A percentile compares a stretch with the other conserved stretches of the same genome.
These are phyloP conservation scores for Gyrodactylus bullatarudis DNA, from an alignment of 1,140 invertebrate species.

Conservation along the genomic window DNA sequence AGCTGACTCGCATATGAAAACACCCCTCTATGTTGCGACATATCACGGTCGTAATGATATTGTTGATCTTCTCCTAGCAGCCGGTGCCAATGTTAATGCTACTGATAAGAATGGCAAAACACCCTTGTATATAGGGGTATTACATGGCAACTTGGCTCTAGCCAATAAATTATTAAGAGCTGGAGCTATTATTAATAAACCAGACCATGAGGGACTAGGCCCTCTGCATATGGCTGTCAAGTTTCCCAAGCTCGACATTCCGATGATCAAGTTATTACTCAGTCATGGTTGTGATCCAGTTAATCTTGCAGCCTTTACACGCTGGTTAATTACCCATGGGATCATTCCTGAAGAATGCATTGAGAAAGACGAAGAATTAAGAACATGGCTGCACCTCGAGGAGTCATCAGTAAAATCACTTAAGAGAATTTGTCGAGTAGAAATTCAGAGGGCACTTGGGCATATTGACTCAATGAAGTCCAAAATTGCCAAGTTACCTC, in stretches of 20 bases:
- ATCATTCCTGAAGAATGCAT: constrained; percentile 9
- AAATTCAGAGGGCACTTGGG: constrained; percentile 7
- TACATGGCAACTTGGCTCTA: constrained; percentile 16
- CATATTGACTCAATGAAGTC: constrained; percentile 6
- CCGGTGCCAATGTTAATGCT: constrained; percentile 13
- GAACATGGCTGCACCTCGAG: constrained; percentile 7
- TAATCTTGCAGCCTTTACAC: constrained; percentile 7
- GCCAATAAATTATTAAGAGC: constrained; percentile 14
- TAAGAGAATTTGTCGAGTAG: constrained; percentile 7
- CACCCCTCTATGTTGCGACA: constrained; percentile 11
- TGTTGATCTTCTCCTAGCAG: constrained; percentile 13
- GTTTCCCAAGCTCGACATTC: constrained; percentile 9
- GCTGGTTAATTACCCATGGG: constrained; percentile 7
- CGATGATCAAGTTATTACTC: constrained; percentile 8
- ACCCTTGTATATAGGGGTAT: constrained; percentile 16
- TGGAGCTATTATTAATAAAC: constrained; percentile 13
- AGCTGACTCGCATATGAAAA: constrained; percentile 8
- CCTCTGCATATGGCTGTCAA: constrained; percentile 9
- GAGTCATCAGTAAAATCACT: constrained; percentile 7
- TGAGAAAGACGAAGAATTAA: constrained; percentile 3
- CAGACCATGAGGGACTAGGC: constrained; percentile 8
- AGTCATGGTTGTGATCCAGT: constrained; percentile 8
- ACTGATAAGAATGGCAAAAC: constrained; percentile 14
- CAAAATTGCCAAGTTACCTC: constrained; percentile 7
- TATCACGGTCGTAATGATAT: constrained; percentile 15